phyloP scores from a whole-genome alignment of 1,140 invertebrate genomes.

The Achroia grisella region DNA sequence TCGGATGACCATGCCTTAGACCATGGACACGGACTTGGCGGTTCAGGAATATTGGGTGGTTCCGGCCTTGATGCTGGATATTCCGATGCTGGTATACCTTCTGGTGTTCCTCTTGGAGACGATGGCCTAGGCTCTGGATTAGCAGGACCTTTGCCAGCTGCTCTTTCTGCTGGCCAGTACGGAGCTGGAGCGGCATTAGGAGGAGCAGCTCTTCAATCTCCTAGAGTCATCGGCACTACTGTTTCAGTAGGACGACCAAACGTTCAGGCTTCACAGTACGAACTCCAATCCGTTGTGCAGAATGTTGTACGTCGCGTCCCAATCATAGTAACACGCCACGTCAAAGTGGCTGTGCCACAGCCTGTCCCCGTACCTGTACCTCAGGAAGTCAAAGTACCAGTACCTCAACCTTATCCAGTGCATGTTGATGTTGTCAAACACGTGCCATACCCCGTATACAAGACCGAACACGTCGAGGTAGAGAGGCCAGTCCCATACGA shows the following conservation, averaged over 20 bases:
- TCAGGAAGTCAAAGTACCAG: slow-evolving; percentile 58
- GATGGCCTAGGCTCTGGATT: slow-evolving; percentile 4
- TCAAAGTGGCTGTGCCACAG: slow-evolving; percentile 55
- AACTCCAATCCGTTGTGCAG: slow-evolving; percentile 59
- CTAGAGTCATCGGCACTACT: slow-evolving; percentile 48
- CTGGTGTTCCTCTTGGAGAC: neutral
- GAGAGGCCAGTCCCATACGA: slow-evolving; percentile 62
- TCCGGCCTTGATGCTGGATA: neutral
- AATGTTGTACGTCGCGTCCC: slow-evolving; percentile 55
- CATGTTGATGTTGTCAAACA: slow-evolving; percentile 63
- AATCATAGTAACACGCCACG: slow-evolving; percentile 51
- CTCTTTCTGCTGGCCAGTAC: neutral
- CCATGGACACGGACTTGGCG: neutral
- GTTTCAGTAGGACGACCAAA: slow-evolving; percentile 41
- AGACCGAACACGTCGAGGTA: slow-evolving; percentile 59
- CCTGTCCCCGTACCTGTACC: slow-evolving; percentile 53
- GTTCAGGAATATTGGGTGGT: neutral
- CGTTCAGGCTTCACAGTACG: slow-evolving; percentile 37
- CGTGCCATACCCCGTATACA: slow-evolving; percentile 61
- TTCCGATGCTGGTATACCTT: neutral
- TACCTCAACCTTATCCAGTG: slow-evolving; percentile 66
- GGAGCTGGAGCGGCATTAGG: slow-evolving; percentile 3
- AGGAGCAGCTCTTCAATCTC: slow-evolving; percentile 13
- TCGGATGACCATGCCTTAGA: neutral
- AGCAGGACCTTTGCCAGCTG: neutral